Base-by-base conservation (phyloP, 2,888 invertebrate genomes). In the Corythucha ciliata region DNA sequence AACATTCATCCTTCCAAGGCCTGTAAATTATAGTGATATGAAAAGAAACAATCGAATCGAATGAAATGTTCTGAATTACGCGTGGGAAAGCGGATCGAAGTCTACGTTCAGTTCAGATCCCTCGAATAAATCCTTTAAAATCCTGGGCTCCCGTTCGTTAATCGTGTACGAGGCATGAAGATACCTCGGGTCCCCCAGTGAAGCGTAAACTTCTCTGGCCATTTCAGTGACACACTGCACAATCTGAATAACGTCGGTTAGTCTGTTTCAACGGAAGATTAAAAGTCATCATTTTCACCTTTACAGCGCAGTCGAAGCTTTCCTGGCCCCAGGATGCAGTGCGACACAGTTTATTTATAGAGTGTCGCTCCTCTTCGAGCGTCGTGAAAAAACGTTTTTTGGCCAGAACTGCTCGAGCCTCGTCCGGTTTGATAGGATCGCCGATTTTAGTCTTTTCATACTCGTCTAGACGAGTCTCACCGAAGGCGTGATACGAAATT, bases 401-500 rank as follows among this genome's bases (percentile, higher is more conserved):
- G 10, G 44, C 18, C 2, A 51, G 37, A 22, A 51, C 39, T 5
- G 14, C 37, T 26, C 22, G 8, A 12, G 51, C 51, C 21, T 29
- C 21, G 36, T 51, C 51, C 5, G 37, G 18, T 16, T 32, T 27
- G 25, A 51, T 27, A 6, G 5, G 4, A 20, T 51, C 45, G 16
- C 51, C 51, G 25, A 51, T 34, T 18, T 27, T 22, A 3, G 51
- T 36, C 27, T 45, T 44, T 45, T 51, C 51, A 20, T 51, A 51
- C 8, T 44, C 45, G 26, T 36, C 34, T 14, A 51, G 22, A 21
- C 29, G 16, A 1, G 37, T 33, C 14, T 36, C 45, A 12, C 51
- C 51, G 16, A 51, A 51, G 4, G 36, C 51, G 16, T 51, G 45
- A 24, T 45, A 45, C 4, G 36, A 26, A 2, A 34, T 29, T 10